Percentiles rank a stretch among this genome's conserved stretches.
These are phyloP conservation scores for Corythornis cristatus DNA, from an alignment of 2,113 vertebrate genomes.

Conservation along the genomic window DNA sequence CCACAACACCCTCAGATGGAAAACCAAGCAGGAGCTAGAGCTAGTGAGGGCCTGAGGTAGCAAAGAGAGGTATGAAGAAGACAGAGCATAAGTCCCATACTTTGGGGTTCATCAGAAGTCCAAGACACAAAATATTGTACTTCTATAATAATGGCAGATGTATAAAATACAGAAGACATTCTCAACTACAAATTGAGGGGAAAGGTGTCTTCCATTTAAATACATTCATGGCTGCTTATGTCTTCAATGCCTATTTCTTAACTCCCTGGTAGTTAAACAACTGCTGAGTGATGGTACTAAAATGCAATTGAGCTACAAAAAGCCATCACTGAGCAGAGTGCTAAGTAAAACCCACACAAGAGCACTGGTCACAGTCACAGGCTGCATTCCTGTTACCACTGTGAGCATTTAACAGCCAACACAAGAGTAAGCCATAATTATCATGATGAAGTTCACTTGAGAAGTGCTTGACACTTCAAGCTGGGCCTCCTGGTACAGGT, in stretches of 20 bases:
- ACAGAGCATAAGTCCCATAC: neutral
- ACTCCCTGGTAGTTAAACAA: neutral
- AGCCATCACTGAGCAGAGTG: neutral
- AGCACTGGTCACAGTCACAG: neutral
- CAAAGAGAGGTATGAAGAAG: neutral
- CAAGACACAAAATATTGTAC: neutral
- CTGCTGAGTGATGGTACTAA: neutral
- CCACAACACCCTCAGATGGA: neutral
- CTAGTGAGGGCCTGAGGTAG: neutral
- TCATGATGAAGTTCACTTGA: neutral
- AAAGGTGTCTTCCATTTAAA: neutral
- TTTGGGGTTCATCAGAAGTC: neutral
- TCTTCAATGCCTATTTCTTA: neutral
- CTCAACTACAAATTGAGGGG: neutral
- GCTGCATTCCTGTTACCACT: neutral
- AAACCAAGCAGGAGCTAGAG: neutral
- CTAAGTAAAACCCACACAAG: neutral
- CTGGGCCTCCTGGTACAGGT: accelerated
- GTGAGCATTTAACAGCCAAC: neutral
- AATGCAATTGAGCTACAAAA: neutral
- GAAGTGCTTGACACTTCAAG: neutral
- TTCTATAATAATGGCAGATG: neutral
- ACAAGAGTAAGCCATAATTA: neutral
- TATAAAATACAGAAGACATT: neutral
- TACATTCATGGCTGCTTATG: neutral